A percentile compares a stretch with the other conserved stretches of the same genome.
phyloP scores from a whole-genome alignment of 2,888 invertebrate species.

The Leptopilina myrica region DNA sequence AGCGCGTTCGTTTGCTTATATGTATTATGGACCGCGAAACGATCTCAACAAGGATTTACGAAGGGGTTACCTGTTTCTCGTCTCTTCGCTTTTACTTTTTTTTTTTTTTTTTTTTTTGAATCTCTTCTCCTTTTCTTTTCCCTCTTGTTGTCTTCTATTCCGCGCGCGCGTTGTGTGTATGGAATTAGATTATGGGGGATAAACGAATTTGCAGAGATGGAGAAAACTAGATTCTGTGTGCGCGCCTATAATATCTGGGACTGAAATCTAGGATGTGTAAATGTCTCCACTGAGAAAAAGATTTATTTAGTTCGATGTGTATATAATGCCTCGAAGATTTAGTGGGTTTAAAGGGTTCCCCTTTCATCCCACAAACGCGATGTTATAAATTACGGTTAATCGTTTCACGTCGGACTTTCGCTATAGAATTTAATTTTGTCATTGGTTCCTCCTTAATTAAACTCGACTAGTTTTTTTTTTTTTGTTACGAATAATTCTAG shows the following conservation, averaged over 20 bases:
- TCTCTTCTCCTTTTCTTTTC: conserved; percentile 27
- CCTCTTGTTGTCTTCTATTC: conserved; percentile 14
- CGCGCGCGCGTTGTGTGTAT: background rate
- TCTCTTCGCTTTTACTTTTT: conserved; percentile 49
- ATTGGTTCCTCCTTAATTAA: no score
- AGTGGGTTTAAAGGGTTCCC: conserved; percentile 10
- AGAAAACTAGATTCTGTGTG: conserved; percentile 11
- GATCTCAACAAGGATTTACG: conserved; percentile 57
- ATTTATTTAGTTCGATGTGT: conserved; percentile 17
- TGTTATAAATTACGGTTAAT: conserved; percentile 7
- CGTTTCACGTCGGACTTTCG: background rate
- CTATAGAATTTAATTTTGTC: no score
- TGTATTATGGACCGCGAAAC: conserved; percentile 48
- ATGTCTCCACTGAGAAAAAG: conserved; percentile 20
- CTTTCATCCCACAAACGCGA: background rate
- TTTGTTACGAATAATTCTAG: no score
- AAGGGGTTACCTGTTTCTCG: conserved; percentile 67
- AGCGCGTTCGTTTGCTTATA: background rate
- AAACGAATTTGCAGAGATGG: conserved; percentile 29
- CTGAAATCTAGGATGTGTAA: conserved; percentile 6
- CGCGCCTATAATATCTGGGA: background rate
- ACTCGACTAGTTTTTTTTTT: no score
- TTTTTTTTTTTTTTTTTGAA: background rate
- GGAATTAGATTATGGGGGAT: conserved; percentile 42
- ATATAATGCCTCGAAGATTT: conserved; percentile 12